Evolutionary conservation across 2,888 invertebrate species (phyloP), one percentile per base, ranked within the genome.

Genomic region (Micropterix aruncella): DNA sequence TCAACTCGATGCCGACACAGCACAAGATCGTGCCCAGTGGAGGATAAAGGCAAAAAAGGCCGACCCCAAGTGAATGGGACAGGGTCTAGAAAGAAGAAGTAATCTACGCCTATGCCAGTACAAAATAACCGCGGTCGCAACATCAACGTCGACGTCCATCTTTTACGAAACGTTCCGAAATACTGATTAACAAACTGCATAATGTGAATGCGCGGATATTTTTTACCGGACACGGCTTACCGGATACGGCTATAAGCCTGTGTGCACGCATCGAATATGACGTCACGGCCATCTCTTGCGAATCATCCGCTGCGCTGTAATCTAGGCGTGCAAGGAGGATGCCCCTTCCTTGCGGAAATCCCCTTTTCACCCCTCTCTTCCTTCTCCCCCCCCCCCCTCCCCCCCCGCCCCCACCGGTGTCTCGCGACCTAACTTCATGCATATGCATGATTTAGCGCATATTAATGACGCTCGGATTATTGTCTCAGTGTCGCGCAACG

Each of bases 361-460:
- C 7, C 27, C 12, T 5, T 27, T 27, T 5, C 27, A 7, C 27
- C 7, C 12, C 27, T 27, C 27, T 27, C 27, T 12, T 27, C 27
- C 27, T 7, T 27, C 27, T 12, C 27, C 27, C 12, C 27, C 27
- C 27, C 5, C 27, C 38, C 38, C 38, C 16, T 4, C 5, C 14
- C 38, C 9, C 14, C 38, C 38, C 41, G 14, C 19, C 19, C 41
- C 19, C 41, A 5, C 19, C 19, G 41, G 14, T 7, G 19, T 14
- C 27, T 27, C 27, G 27, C 15, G 19, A 18, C 41, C 41, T 15
- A n/a, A 19, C 18, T 14, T 41, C 43, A 40, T 54, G 55, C 53
- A 54, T 53, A 54, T 53, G 61, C 62, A 61, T 63, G 63, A 63
- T 62, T 60, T 60, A 59, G 55, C 27, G 58, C 60, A 63, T 62